phyloP scores from a whole-genome alignment of 2,888 invertebrate species.

The Scelioninae gen. 1 region DNA sequence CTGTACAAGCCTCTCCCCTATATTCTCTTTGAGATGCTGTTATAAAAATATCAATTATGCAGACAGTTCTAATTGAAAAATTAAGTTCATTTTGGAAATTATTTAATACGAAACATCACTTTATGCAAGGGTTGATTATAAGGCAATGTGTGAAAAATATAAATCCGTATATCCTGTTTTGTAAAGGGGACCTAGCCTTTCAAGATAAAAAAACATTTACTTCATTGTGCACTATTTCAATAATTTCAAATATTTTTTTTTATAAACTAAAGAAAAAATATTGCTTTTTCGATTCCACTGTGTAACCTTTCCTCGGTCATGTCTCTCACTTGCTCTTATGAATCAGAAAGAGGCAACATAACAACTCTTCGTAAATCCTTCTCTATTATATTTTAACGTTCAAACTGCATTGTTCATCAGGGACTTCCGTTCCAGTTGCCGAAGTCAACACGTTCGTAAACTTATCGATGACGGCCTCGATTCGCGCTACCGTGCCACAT shows the following conservation, averaged over 20 bases:
- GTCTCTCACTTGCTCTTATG: background rate
- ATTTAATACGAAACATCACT: no score
- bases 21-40: no score
- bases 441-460: constrained; percentile 79
- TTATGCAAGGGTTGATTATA: no score
- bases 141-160: no score
- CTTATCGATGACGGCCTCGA: constrained; percentile 75
- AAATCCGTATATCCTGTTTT: no score
- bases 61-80: no score
- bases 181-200: no score
- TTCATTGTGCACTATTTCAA: constrained; percentile 15
- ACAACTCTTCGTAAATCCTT: constrained; percentile 41
- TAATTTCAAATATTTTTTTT: background rate
- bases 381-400: constrained; percentile 50
- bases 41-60: no score
- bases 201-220: no score
- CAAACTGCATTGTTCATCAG: constrained; percentile 62
- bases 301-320: background rate
- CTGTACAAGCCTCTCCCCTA: no score
- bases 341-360: constrained; percentile 1
- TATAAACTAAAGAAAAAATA: background rate
- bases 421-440: constrained; percentile 67
- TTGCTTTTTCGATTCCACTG: background rate
- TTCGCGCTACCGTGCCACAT: constrained; percentile 63
- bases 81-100: no score